A percentile compares a stretch with the other conserved stretches of the same genome.
Conservation (phyloP, 2,797 vertebrate genomes). For the Spinus pinus region DNA sequence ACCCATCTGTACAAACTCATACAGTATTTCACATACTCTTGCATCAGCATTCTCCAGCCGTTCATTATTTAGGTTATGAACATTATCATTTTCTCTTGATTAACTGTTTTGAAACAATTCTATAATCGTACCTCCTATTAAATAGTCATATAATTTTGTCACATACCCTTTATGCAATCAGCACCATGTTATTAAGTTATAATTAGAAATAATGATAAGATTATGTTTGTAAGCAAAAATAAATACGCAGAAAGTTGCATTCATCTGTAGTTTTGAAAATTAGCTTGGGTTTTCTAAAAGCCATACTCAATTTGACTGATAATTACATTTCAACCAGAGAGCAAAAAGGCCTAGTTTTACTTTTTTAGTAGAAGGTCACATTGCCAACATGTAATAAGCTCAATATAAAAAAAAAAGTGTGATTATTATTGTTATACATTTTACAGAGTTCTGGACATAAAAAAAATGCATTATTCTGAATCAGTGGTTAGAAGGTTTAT, state of each 20-base stretch:
- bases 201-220: slow-evolving; percentile 36
- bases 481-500: slow-evolving; percentile 81
- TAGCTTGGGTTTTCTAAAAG: slow-evolving; percentile 30
- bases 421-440: slow-evolving; percentile 63
- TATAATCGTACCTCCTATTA: slow-evolving; percentile 9
- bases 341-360: slow-evolving; percentile 10
- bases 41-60: background rate
- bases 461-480: slow-evolving; percentile 72
- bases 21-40: background rate
- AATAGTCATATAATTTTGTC: slow-evolving; percentile 21
- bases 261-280: slow-evolving; percentile 33
- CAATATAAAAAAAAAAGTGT: slow-evolving; percentile 25
- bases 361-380: slow-evolving; percentile 42
- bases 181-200: slow-evolving; percentile 18
- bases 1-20: background rate
- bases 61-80: slow-evolving; percentile 18
- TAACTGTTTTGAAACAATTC: slow-evolving; percentile 29
- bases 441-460: slow-evolving; percentile 67
- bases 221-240: slow-evolving; percentile 51
- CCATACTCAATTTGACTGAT: slow-evolving; percentile 15
- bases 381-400: slow-evolving; percentile 29
- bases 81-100: slow-evolving; percentile 5
- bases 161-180: slow-evolving; percentile 23
- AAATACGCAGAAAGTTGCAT: slow-evolving; percentile 29
- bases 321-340: slow-evolving; percentile 41